Conservation (phyloP, 2,888 invertebrate genomes). For the Ophion slaviceki region DNA sequence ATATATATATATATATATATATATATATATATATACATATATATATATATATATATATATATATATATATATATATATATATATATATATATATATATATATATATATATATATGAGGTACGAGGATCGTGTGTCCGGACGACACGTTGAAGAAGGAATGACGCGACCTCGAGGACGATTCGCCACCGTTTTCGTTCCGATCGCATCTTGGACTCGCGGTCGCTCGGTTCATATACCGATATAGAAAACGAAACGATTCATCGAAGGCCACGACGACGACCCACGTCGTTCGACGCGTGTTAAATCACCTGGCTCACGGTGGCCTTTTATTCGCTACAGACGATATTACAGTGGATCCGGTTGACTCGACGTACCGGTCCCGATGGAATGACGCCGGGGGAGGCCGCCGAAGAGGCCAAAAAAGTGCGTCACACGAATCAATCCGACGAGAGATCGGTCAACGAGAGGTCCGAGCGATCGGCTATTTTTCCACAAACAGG, state of each 20-base stretch:
- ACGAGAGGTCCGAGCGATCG: constrained; percentile 38
- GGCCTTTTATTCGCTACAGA: not conserved
- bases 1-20: not conserved
- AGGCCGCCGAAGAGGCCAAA: not conserved
- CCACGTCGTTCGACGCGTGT: constrained; percentile 5
- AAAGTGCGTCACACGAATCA: constrained; percentile 43
- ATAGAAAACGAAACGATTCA: constrained; percentile 11
- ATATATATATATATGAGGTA: not conserved
- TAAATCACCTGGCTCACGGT: constrained; percentile 7
- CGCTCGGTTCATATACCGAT: not conserved
- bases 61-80: not conserved
- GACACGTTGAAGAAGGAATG: not conserved
- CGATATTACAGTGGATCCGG: not conserved
- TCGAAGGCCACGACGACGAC: constrained; percentile 15
- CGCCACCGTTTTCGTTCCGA: constrained; percentile 56
- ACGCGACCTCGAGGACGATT: constrained; percentile 62
- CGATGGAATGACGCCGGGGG: not conserved
- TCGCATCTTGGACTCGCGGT: constrained; percentile 29
- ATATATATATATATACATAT: not conserved
- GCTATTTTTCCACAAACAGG: constrained; percentile 62
- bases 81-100: constrained; percentile 5
- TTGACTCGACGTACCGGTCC: constrained; percentile 17
- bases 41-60: too few relatives aligned
- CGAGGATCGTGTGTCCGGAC: too few relatives aligned
- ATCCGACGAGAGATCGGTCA: constrained; percentile 37